Percentiles rank a stretch among this genome's conserved stretches.
Evolutionary conservation across 2,113 vertebrate species (phyloP).

Genomic region (Erythrocercus mccallii): DNA sequence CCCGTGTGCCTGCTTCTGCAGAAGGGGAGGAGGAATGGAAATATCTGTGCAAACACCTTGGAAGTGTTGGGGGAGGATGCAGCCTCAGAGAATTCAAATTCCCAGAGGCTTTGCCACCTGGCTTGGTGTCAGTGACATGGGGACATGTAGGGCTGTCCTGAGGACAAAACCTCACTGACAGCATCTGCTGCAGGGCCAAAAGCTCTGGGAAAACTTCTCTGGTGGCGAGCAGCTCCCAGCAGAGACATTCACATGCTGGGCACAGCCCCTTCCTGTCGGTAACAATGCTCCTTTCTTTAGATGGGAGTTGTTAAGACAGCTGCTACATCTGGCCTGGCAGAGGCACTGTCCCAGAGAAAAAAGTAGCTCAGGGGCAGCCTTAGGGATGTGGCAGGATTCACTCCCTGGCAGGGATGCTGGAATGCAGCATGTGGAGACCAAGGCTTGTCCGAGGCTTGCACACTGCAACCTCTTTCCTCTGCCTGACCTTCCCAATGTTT

Average conservation of each 20-base stretch:
- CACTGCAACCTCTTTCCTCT: not conserved
- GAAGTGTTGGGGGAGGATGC: rapidly evolving
- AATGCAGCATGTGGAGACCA: no score
- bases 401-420: not conserved
- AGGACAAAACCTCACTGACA: not conserved
- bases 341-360: not conserved
- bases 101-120: rapidly evolving
- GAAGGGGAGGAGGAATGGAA: not conserved
- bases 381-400: rapidly evolving
- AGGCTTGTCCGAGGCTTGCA: no score
- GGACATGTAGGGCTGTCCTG: not conserved
- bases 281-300: not conserved
- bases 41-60: not conserved
- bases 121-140: not conserved
- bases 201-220: not conserved
- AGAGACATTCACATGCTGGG: not conserved
- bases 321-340: not conserved
- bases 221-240: rapidly evolving
- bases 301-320: not conserved
- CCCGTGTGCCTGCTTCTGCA: not conserved
- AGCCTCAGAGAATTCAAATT: not conserved
- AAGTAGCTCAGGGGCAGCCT: not conserved
- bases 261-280: not conserved
- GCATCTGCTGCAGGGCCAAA: not conserved
- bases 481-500: not conserved